phyloP scores from a whole-genome alignment of 2,113 vertebrate species.

The Sylvicapra grimmia region DNA sequence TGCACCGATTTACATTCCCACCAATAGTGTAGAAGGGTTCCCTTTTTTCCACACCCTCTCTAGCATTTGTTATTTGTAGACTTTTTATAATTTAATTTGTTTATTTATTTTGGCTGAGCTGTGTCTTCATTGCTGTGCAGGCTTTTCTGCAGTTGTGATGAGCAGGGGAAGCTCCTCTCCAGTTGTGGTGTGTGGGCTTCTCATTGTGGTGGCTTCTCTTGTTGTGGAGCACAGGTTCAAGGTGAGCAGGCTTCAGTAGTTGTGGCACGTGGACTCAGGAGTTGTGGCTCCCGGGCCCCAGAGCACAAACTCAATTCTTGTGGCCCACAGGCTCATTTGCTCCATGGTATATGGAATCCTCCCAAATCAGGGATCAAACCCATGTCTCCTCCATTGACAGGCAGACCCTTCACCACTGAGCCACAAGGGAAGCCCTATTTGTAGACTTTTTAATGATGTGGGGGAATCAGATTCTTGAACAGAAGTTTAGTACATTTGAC shows the following conservation, averaged over 20 bases:
- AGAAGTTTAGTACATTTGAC: background rate
- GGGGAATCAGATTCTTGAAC: background rate
- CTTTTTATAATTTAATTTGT: background rate
- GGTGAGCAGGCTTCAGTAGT: background rate
- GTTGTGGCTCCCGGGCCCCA: background rate
- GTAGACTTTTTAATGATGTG: background rate
- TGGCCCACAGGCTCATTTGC: background rate
- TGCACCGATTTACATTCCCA: background rate
- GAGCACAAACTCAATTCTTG: background rate
- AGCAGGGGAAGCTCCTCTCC: background rate
- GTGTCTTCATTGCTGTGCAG: background rate
- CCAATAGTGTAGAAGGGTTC: background rate
- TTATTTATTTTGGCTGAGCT: background rate
- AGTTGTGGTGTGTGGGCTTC: background rate
- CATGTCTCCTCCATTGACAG: background rate
- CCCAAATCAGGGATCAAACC: background rate
- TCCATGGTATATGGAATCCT: background rate
- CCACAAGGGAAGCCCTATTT: background rate
- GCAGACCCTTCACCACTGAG: background rate
- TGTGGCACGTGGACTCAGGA: background rate
- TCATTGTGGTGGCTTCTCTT: background rate
- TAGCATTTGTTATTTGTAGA: background rate
- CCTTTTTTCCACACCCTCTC: background rate
- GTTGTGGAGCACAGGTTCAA: background rate
- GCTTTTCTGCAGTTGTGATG: background rate